These are phyloP conservation scores for Zele albiditarsus DNA, from an alignment of 2,888 invertebrate genomes.

Conservation along the genomic window DNA sequence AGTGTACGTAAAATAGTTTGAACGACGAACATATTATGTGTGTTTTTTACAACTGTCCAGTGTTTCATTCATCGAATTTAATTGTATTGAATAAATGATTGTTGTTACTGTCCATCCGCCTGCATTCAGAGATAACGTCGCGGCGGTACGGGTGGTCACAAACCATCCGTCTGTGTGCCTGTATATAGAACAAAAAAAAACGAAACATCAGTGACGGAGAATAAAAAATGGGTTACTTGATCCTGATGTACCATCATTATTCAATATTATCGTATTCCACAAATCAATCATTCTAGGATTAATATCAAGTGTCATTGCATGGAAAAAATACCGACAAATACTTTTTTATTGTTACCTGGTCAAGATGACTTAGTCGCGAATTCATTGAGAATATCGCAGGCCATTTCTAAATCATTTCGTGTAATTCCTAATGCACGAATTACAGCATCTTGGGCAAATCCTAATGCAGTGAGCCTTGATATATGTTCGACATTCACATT, in stretches of 20 bases:
- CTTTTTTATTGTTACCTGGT: constrained; percentile 61
- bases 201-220: constrained; percentile 1
- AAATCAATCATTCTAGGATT: too few relatives aligned
- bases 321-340: neutral
- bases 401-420: constrained; percentile 95
- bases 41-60: neutral
- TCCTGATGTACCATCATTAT: neutral
- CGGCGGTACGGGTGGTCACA: constrained; percentile 61
- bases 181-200: constrained; percentile 34
- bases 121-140: constrained; percentile 57
- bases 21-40: neutral
- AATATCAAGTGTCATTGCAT: neutral
- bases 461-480: constrained; percentile 89
- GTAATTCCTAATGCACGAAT: constrained; percentile 94
- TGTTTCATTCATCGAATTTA: neutral
- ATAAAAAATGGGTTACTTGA: neutral
- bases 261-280: neutral
- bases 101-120: neutral
- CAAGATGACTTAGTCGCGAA: constrained; percentile 82
- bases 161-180: constrained; percentile 58
- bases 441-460: constrained; percentile 92
- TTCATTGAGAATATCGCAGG: constrained; percentile 93
- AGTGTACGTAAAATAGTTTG: neutral
- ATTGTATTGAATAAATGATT: neutral
- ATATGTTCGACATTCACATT: constrained; percentile 94